Conservation (phyloP, 2,888 invertebrate genomes). For the Eubasilissa splendida region DNA sequence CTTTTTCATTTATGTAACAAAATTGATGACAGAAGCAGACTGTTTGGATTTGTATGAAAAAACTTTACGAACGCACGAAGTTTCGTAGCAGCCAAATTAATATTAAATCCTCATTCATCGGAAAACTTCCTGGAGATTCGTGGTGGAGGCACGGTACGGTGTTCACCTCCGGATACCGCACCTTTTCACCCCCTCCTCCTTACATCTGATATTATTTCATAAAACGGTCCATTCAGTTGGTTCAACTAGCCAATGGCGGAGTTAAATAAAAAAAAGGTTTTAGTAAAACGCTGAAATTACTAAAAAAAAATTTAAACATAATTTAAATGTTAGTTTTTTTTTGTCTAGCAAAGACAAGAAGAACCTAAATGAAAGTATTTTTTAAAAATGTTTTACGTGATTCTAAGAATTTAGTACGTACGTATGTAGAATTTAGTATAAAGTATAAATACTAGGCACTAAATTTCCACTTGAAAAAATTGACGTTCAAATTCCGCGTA, state of each 20-base stretch:
- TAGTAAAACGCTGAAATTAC: constrained; percentile 41
- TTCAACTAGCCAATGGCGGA: constrained; percentile 33
- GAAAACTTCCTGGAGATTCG: constrained; percentile 33
- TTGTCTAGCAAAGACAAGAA: not conserved
- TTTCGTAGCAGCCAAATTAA: constrained; percentile 42
- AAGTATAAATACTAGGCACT: too few species aligned
- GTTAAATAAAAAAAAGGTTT: constrained; percentile 38
- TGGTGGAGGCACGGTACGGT: constrained; percentile 26
- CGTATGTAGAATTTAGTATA: too few species aligned
- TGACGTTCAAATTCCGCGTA: too few species aligned
- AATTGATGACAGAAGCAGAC: constrained; percentile 28
- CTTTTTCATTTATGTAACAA: too few species aligned
- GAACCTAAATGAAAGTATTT: not conserved
- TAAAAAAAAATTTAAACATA: constrained; percentile 38
- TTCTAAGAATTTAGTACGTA: too few species aligned
- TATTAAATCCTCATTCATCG: constrained; percentile 46
- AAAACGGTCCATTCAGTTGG: constrained; percentile 39
- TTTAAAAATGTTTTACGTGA: too few species aligned
- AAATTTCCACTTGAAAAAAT: too few species aligned
- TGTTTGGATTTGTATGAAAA: constrained; percentile 16
- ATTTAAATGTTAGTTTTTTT: constrained; percentile 9
- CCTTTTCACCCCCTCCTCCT: not conserved
- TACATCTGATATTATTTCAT: constrained; percentile 39
- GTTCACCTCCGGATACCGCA: constrained; percentile 2
- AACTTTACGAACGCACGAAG: constrained; percentile 29